Conservation (phyloP, 2,888 invertebrate species). For the Ptychoptera albimana region DNA sequence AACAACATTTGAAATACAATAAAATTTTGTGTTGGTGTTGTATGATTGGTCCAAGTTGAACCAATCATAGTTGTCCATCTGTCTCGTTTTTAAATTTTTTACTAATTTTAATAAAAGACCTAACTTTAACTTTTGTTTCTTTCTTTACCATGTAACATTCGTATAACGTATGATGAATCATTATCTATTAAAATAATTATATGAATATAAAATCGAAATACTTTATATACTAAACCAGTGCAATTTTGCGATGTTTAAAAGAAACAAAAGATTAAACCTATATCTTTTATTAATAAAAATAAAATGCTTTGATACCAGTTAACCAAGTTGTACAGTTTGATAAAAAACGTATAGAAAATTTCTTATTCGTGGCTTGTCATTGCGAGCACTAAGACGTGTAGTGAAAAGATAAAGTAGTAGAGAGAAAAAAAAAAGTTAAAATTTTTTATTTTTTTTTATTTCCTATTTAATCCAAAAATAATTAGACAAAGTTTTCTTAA, state of each 20-base stretch:
- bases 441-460: not conserved
- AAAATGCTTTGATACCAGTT: too few species aligned
- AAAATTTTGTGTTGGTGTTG: constrained; percentile 13
- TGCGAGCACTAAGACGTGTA: constrained; percentile 1
- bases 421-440: too few species aligned
- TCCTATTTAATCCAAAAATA: not conserved
- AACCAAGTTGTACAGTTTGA: too few species aligned
- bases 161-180: too few species aligned
- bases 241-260: too few species aligned
- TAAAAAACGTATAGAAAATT: not conserved
- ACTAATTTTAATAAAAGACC: constrained; percentile 2
- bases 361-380: constrained; percentile 8
- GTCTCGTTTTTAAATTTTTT: constrained; percentile 16
- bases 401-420: not conserved
- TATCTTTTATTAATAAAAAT: too few species aligned
- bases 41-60: constrained; percentile 29
- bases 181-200: too few species aligned
- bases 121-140: constrained; percentile 2
- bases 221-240: not conserved
- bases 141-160: constrained; percentile 2
- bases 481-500: not conserved
- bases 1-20: not conserved
- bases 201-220: not conserved
- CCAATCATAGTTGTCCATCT: constrained; percentile 56
- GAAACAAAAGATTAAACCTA: too few species aligned